These are phyloP conservation scores for Egretta garzetta DNA, from an alignment of 2,113 vertebrate species.

Conservation along the genomic window DNA sequence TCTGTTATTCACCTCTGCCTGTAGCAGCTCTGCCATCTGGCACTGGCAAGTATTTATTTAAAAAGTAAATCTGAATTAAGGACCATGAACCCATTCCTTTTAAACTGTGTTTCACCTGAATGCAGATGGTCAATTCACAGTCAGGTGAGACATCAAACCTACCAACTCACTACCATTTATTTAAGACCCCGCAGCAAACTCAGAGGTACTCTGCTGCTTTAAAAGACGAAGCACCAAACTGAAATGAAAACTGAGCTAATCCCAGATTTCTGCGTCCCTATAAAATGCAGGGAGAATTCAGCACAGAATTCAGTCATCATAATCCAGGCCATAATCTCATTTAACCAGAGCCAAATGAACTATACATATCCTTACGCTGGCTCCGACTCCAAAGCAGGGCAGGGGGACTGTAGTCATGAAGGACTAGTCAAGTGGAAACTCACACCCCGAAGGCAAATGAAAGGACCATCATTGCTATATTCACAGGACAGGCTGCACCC, in stretches of 20 bases:
- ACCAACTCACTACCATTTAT: background rate
- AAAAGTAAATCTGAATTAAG: background rate
- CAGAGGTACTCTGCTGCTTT: background rate
- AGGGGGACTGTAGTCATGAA: background rate
- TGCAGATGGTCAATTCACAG: background rate
- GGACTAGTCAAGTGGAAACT: background rate
- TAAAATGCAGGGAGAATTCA: background rate
- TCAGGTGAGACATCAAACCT: background rate
- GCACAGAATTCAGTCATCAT: background rate
- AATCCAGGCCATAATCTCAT: slow-evolving; percentile 27
- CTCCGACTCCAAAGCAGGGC: background rate
- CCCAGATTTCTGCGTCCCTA: background rate
- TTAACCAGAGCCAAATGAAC: background rate
- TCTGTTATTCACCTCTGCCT: background rate
- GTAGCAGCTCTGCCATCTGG: slow-evolving; percentile 1
- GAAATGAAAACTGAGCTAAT: slow-evolving; percentile 41
- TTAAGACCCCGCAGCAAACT: background rate
- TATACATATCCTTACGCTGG: background rate
- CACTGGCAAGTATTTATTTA: background rate
- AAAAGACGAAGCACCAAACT: background rate
- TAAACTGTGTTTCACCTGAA: background rate
- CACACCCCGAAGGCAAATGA: background rate
- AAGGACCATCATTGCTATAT: background rate
- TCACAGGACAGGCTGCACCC: background rate
- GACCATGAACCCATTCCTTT: background rate